These are phyloP conservation scores for Amitus sp. DNA, from an alignment of 2,888 invertebrate species.

Conservation along the genomic window DNA sequence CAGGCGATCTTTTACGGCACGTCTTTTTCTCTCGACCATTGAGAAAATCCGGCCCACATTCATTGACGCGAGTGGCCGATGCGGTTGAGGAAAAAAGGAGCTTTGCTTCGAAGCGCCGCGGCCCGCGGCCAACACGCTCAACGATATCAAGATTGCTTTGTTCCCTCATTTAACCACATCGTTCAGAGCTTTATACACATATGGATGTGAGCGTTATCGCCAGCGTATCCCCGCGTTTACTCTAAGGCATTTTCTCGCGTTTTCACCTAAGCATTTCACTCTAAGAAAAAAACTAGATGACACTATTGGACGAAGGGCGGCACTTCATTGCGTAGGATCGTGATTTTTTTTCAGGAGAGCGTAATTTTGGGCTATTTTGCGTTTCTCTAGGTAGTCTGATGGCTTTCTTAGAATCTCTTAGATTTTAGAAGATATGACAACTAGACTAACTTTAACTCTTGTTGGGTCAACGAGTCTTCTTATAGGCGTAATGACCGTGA, in stretches of 20 bases:
- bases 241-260: conserved; percentile 22
- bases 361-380: too few relatives aligned
- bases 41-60: background rate
- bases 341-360: too few relatives aligned
- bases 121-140: too few relatives aligned
- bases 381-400: too few relatives aligned
- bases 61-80: conserved; percentile 3
- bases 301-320: conserved; percentile 43
- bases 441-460: too few relatives aligned
- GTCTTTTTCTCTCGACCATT: conserved; percentile 5
- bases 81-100: conserved; percentile 1
- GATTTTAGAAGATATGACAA: too few relatives aligned
- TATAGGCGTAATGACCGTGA: too few relatives aligned
- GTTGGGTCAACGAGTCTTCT: too few relatives aligned
- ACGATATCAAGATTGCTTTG: conserved; percentile 26
- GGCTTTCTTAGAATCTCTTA: too few relatives aligned
- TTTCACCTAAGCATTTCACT: conserved; percentile 18
- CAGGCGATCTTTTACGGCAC: conserved; percentile 29
- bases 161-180: conserved; percentile 33
- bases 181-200: conserved; percentile 36
- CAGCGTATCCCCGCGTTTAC: conserved; percentile 9
- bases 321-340: conserved; percentile 56
- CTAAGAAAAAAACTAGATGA: conserved; percentile 17
- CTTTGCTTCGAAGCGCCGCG: conserved; percentile 1
- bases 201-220: conserved; percentile 29